These are phyloP conservation scores for Megastigmus dorsalis DNA, from an alignment of 2,888 invertebrate species.

Conservation along the genomic window DNA sequence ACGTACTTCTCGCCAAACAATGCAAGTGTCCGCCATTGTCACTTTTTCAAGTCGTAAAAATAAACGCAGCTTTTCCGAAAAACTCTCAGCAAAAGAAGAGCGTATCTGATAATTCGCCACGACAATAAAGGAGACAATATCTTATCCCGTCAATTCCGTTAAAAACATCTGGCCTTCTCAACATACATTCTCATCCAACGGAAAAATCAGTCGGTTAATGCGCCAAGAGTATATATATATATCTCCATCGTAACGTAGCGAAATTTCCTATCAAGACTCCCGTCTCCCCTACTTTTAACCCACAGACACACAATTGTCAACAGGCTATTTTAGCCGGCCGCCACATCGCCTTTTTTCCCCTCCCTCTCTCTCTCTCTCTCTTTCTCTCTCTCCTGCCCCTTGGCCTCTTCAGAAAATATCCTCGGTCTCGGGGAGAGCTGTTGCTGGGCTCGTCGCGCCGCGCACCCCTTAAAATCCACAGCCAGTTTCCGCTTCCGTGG, in stretches of 20 bases:
- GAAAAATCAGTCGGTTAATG: slow-evolving; percentile 36
- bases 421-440: no score
- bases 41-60: slow-evolving; percentile 42
- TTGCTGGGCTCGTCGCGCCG: background rate
- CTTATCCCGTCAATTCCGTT: no score
- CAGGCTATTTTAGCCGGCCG: background rate
- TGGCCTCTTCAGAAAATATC: slow-evolving; percentile 16
- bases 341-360: background rate
- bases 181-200: background rate
- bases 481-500: slow-evolving; percentile 70
- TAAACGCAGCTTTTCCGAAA: slow-evolving; percentile 40
- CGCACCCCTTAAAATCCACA: no score
- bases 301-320: slow-evolving; percentile 25
- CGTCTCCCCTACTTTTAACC: background rate
- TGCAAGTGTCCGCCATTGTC: background rate
- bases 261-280: slow-evolving; percentile 26
- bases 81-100: background rate
- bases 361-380: background rate
- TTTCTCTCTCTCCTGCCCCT: background rate
- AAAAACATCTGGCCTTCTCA: slow-evolving; percentile 14
- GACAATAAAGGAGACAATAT: no score
- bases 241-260: background rate
- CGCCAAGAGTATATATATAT: no score
- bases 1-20: background rate
- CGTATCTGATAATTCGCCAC: no score